Evolutionary conservation across 2,797 vertebrate genomes (phyloP), one percentile per base, ranked within the genome.

Genomic region (Thaleichthys pacificus): DNA sequence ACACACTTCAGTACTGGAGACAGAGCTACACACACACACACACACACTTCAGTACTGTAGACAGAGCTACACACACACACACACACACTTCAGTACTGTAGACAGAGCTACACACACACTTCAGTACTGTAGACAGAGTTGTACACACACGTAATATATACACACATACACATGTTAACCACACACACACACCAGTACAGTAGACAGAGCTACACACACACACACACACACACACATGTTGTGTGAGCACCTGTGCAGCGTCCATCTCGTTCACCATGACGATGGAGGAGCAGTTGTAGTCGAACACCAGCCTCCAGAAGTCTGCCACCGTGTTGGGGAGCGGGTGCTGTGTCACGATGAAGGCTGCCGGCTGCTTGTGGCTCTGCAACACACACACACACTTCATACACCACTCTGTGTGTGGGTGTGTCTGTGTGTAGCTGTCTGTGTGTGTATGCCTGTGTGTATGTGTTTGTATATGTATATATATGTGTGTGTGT

Each of bases 231-330:
- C n/a, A 26, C 15, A 66, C n/a, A 66, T n/a, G 22, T 1, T 12
- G 12, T 9, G 21, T 47, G 26, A 32, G 26, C 82, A 97, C 97
- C 94, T 99, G 97, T 0, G 95, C 93, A 7, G 96, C 93, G 61
- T 99, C 97, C 96, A 99, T 96, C 89, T 99, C 97, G 0, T 98
- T 99, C 72, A 99, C 91, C 97, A 98, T 98, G 75, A 99, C 96
- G 11, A 99, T 95, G 0, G 97, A 97, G 61, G 97, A 97, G 90
- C 97, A 99, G 93, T 98, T 97, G 82, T 99, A 98, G 83, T 99
- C 97, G 1, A 99, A 98, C 87, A 98, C 97, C 85, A 99, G 91
- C 89, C 97, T 96, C 97, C 97, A 99, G 91, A 99, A 98, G 87
- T 99, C 97, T 0, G 96, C 91, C 80, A 96, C 92, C 1, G 97